phyloP scores from a whole-genome alignment of 2,797 vertebrate species.

The Iguana delicatissima region DNA sequence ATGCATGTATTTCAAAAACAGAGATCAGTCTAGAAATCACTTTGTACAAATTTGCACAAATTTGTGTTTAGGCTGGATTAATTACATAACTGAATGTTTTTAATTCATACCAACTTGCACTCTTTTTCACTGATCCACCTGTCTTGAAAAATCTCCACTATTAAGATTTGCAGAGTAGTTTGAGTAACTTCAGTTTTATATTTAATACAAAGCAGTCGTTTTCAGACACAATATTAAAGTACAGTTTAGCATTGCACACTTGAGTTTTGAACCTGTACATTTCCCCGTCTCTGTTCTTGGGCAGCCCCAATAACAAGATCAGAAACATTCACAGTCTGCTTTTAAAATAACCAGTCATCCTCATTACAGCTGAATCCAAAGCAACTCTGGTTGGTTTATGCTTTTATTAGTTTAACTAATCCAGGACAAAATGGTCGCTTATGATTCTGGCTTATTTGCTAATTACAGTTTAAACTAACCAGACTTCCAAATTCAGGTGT shows the following conservation, averaged over 20 bases:
- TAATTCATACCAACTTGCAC: background rate
- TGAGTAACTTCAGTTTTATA: background rate
- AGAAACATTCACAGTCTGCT: background rate
- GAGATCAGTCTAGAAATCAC: background rate
- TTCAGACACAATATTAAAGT: background rate
- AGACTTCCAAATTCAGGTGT: background rate
- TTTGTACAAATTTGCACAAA: background rate
- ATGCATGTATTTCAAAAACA: background rate
- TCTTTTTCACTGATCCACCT: background rate
- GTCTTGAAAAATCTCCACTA: background rate
- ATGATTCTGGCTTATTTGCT: background rate
- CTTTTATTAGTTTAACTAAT: background rate
- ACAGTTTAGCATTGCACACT: background rate
- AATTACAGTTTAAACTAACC: background rate
- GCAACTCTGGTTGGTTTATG: background rate
- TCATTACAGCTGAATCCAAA: background rate
- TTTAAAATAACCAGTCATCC: background rate
- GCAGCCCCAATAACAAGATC: background rate
- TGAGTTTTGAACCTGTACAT: background rate
- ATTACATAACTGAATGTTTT: background rate
- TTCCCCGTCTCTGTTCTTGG: background rate
- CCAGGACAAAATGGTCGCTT: background rate
- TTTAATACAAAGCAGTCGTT: background rate
- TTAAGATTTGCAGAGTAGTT: background rate
- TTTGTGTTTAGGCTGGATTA: background rate